Percentiles rank a stretch among this genome's conserved stretches.
These are phyloP conservation scores for Daphoenositta chrysoptera DNA, from an alignment of 2,113 vertebrate species.

Conservation along the genomic window DNA sequence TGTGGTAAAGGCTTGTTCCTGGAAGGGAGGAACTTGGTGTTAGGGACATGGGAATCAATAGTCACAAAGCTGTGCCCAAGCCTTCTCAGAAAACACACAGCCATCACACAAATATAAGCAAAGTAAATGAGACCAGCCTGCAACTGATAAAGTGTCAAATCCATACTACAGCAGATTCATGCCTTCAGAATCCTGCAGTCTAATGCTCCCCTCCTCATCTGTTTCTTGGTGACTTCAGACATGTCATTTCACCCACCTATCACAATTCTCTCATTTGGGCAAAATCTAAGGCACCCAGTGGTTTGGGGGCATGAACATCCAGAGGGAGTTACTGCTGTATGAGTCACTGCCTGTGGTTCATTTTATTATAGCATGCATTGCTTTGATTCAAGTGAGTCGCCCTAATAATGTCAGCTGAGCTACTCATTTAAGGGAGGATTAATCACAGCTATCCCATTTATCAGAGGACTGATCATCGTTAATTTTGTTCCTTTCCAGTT, in stretches of 20 bases:
- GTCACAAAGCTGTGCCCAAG: background rate
- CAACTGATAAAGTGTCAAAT: background rate
- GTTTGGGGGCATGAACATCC: background rate
- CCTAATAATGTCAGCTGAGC: background rate
- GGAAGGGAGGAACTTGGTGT: background rate
- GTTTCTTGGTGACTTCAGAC: background rate
- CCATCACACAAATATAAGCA: background rate
- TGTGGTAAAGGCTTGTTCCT: slow-evolving; percentile 88
- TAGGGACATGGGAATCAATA: background rate
- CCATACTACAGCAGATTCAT: background rate
- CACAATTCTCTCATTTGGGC: background rate
- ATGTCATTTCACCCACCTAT: background rate
- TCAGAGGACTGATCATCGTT: background rate
- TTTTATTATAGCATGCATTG: background rate
- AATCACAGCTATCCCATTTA: slow-evolving; percentile 14
- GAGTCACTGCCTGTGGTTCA: background rate
- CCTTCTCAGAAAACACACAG: background rate
- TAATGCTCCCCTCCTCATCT: background rate
- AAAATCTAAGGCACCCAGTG: background rate
- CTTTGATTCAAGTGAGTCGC: background rate
- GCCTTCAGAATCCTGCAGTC: background rate
- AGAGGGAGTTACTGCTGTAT: background rate
- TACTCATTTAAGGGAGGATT: slow-evolving; percentile 4
- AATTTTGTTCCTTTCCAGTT: slow-evolving; percentile 23
- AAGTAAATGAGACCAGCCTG: background rate